Percentiles rank a stretch among this genome's conserved stretches.
Conservation (phyloP, 2,888 invertebrate species). For the Helicoverpa assulta region DNA sequence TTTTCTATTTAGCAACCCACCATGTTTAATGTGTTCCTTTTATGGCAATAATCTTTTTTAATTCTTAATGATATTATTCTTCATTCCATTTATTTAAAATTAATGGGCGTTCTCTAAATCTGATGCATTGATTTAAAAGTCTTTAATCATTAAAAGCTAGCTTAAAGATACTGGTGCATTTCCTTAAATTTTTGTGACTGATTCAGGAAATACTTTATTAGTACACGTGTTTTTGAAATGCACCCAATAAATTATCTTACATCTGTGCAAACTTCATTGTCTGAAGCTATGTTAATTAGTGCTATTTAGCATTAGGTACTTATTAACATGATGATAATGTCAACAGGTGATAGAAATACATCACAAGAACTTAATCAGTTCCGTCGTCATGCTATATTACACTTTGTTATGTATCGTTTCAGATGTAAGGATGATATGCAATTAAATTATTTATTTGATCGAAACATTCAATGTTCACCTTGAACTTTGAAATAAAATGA, state of each 20-base stretch:
- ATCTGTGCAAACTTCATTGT: conserved; percentile 32
- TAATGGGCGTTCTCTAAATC: too few species aligned
- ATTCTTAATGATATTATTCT: background rate
- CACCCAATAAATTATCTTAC: conserved; percentile 16
- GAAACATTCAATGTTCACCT: background rate
- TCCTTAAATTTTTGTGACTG: conserved; percentile 3
- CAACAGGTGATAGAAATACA: conserved; percentile 19
- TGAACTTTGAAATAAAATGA: background rate
- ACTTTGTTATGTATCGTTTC: background rate
- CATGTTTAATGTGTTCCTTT: background rate
- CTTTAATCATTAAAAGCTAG: too few species aligned
- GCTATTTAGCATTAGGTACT: conserved; percentile 26
- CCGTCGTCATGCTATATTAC: conserved; percentile 9
- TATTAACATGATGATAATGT: conserved; percentile 31
- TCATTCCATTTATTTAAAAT: too few species aligned
- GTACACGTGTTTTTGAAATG: conserved; percentile 34
- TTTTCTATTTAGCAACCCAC: background rate
- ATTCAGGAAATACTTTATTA: conserved; percentile 20
- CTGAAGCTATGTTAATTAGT: conserved; percentile 39
- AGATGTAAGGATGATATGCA: background rate
- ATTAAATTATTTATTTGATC: background rate
- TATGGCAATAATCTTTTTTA: background rate
- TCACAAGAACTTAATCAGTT: conserved; percentile 12
- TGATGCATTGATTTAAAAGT: too few species aligned
- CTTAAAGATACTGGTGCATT: too few species aligned